A percentile compares a stretch with the other conserved stretches of the same genome.
These are phyloP conservation scores for Proteles cristata DNA, from an alignment of 2,113 vertebrate species.

Conservation along the genomic window DNA sequence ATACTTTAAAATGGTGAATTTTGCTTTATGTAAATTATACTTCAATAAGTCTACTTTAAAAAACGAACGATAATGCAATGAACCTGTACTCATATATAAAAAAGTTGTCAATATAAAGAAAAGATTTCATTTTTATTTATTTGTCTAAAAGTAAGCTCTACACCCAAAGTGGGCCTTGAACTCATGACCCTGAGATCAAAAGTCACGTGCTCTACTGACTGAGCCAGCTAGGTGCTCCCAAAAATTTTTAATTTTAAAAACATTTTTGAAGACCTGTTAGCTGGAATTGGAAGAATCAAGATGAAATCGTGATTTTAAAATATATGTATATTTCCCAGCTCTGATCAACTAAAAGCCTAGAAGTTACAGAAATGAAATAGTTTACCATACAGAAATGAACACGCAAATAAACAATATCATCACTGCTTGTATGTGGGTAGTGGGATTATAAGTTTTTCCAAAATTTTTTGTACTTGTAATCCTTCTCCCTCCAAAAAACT, in stretches of 20 bases:
- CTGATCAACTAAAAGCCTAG: background rate
- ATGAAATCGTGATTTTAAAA: conserved; percentile 4
- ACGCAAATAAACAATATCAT: background rate
- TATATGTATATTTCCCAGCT: background rate
- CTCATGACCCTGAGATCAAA: no score
- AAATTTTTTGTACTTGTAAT: background rate
- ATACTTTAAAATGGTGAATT: background rate
- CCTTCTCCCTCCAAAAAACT: background rate
- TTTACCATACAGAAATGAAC: background rate
- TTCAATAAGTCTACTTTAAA: background rate
- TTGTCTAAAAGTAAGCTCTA: no score
- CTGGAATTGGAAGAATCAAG: no score
- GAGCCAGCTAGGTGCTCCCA: background rate
- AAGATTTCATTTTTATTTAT: background rate
- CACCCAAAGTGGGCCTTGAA: no score
- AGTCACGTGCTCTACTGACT: background rate
- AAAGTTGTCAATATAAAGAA: background rate
- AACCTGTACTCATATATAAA: background rate
- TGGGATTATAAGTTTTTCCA: background rate
- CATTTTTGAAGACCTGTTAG: no score
- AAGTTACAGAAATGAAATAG: background rate
- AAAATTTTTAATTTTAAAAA: no score
- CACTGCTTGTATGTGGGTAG: background rate
- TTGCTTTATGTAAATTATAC: background rate
- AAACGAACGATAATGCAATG: background rate